Percentiles rank a stretch among this genome's conserved stretches.
Evolutionary conservation across 1,140 invertebrate species (phyloP).

Genomic region (Ctenoplectra terminalis): DNA sequence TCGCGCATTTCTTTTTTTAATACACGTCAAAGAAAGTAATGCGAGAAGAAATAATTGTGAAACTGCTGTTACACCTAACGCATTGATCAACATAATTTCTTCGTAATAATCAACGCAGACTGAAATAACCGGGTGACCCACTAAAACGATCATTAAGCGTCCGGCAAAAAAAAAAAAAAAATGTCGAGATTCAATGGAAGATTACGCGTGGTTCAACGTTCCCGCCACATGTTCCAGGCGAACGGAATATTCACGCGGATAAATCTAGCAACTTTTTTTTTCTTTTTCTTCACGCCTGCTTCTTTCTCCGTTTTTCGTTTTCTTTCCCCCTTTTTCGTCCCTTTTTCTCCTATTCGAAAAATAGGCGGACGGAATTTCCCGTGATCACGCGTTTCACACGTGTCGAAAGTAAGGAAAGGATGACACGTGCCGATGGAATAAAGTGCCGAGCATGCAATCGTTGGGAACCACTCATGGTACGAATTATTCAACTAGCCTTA

Average conservation of each 20-base stretch:
- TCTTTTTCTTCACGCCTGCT: neutral
- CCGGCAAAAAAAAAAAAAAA: neutral
- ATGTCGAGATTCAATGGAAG: no score
- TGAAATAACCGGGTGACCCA: neutral
- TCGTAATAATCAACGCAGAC: neutral
- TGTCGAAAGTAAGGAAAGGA: conserved; percentile 5
- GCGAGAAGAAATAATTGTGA: no score
- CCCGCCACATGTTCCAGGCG: neutral
- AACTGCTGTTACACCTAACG: no score
- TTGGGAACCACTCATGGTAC: neutral
- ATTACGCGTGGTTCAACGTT: neutral
- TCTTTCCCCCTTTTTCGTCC: no score
- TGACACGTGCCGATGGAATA: conserved; percentile 22
- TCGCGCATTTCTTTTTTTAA: no score
- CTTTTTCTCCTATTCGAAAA: neutral
- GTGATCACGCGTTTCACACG: conserved; percentile 37
- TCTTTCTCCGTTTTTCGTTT: neutral
- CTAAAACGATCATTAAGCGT: neutral
- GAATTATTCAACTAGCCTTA: conserved; percentile 28
- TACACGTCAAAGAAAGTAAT: no score
- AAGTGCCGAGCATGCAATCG: neutral
- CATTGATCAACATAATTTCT: no score
- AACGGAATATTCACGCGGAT: conserved; percentile 7
- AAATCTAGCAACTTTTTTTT: neutral
- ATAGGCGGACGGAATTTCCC: neutral